These are phyloP conservation scores for Ia io DNA, from an alignment of 2,113 vertebrate genomes.

Conservation along the genomic window DNA sequence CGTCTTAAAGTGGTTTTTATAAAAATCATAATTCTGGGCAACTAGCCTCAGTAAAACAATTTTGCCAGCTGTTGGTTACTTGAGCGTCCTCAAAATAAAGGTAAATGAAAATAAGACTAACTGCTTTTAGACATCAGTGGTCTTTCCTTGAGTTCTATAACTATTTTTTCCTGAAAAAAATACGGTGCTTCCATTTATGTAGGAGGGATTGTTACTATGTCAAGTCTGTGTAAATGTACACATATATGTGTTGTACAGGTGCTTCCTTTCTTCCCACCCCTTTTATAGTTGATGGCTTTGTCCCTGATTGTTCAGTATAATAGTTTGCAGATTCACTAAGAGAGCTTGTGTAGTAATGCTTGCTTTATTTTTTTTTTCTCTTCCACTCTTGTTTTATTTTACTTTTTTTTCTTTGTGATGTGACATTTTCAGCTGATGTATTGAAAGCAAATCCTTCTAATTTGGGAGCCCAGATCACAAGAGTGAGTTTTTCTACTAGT, in stretches of 20 bases:
- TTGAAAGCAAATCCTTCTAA: slow-evolving; percentile 89
- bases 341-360: slow-evolving; percentile 76
- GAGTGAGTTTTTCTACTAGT: slow-evolving; percentile 86
- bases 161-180: neutral
- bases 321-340: slow-evolving; percentile 55
- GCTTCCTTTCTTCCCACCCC: slow-evolving; percentile 29
- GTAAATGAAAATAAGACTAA: neutral
- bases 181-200: slow-evolving; percentile 44
- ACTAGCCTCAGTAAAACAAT: slow-evolving; percentile 5
- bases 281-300: slow-evolving; percentile 43
- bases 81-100: slow-evolving; percentile 42
- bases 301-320: slow-evolving; percentile 55
- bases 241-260: slow-evolving; percentile 7
- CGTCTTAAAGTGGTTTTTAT: slow-evolving; percentile 48
- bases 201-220: slow-evolving; percentile 60
- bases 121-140: neutral
- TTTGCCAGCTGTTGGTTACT: slow-evolving; percentile 63
- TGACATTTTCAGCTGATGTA: slow-evolving; percentile 86
- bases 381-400: slow-evolving; percentile 82
- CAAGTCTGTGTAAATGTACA: slow-evolving; percentile 49
- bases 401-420: slow-evolving; percentile 81
- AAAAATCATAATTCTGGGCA: slow-evolving; percentile 56
- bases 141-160: neutral
- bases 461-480: slow-evolving; percentile 86
- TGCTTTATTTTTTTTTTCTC: slow-evolving; percentile 74